Base-by-base conservation (phyloP, 2,113 vertebrate species). In the Nesogale talazaci region DNA sequence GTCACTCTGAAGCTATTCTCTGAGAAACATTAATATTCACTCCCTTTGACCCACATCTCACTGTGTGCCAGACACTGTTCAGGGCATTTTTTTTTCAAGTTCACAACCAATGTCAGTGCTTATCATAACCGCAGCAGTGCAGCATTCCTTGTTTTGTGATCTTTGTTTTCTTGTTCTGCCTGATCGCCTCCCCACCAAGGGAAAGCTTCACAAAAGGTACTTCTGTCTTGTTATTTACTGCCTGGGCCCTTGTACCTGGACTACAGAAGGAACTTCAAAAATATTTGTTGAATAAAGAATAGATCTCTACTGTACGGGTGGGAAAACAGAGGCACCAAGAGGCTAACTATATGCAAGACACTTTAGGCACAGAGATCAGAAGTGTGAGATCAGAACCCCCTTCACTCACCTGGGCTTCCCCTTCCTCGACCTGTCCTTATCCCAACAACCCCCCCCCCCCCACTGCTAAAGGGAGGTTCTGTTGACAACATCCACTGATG, bases 401-500 rank as follows among this genome's bases (percentile, higher is more conserved):
- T 85, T 57, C n/a, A 9, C 42, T 84, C 83, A 84, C 65, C 40
- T 70, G 65, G 46, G 46, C 76, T 2, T 6, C 2, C 2, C 7
- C 42, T 8, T 31, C 67, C 40, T 20, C 19, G 20, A 17, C 22
- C 23, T 57, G 65, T 76, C 67, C 20, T 57, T 34, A 4, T 83
- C 59, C 70, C 65, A 61, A 56, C 82, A 86, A 57, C 72, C 93
- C 75, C 31, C 29, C 6, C 46, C 14, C 46, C 46, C 46, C n/a
- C n/a, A n/a, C n/a, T n/a, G n/a, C n/a, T n/a, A n/a, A 12, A 52
- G 46, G 0, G 46, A 82, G 29, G 79, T 34, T 79, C 72, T 29
- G 38, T n/a, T 70, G 79, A 42, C 94, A 92, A 65, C 76, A 87
- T 74, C 92, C 92, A 80, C 72, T 86, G 29, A 20, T 46, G 59